phyloP scores from a whole-genome alignment of 2,113 vertebrate species.

The Piaya cayana region DNA sequence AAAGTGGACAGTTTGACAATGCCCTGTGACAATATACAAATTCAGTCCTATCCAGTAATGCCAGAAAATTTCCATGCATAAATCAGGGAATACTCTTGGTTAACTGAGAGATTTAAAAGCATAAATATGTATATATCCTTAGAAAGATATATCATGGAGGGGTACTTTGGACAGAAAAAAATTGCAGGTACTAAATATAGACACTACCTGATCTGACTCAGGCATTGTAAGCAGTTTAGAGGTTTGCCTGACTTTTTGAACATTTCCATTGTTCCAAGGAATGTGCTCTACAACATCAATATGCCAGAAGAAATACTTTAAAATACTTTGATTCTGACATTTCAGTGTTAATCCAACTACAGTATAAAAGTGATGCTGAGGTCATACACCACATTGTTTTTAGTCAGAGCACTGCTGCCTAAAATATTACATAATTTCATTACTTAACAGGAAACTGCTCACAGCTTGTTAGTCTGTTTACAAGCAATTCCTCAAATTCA shows the following conservation, averaged over 20 bases:
- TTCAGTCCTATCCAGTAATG: neutral
- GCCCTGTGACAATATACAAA: neutral
- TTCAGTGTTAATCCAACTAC: neutral
- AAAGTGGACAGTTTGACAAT: neutral
- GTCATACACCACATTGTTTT: neutral
- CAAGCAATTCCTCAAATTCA: neutral
- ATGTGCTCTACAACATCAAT: neutral
- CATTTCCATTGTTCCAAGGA: neutral
- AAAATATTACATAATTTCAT: neutral
- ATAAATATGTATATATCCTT: neutral
- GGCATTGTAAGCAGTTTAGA: neutral
- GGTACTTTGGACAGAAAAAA: neutral
- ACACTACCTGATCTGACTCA: neutral
- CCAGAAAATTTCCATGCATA: neutral
- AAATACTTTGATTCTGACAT: neutral
- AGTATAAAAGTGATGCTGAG: neutral
- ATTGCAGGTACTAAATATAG: neutral
- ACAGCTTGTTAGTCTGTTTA: neutral
- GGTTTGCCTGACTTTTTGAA: neutral
- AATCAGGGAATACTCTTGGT: neutral
- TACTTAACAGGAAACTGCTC: conserved; percentile 14
- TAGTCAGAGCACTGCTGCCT: neutral
- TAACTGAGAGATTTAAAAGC: neutral
- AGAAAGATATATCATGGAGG: neutral
- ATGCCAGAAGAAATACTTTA: neutral